Evolutionary conservation across 1,140 invertebrate species (phyloP).

Genomic region (Lethocerus indicus): DNA sequence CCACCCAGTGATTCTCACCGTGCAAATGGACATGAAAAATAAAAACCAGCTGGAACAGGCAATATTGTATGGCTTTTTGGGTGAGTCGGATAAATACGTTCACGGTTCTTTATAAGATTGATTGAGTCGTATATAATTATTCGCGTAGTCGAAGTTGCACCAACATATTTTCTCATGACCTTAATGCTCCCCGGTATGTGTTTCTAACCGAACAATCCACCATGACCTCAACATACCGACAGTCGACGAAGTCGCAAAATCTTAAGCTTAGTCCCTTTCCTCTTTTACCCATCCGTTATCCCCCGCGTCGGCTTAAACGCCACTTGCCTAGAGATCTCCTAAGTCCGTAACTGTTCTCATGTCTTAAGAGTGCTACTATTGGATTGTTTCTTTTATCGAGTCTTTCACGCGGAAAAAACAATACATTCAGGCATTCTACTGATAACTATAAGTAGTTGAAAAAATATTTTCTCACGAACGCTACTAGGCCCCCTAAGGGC

Average conservation of each 20-base stretch:
- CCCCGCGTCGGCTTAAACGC: too few relatives aligned
- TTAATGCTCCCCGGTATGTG: neutral
- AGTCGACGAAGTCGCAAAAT: too few relatives aligned
- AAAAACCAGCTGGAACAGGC: constrained; percentile 42
- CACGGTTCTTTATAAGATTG: neutral
- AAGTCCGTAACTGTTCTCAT: too few relatives aligned
- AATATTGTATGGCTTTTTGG: constrained; percentile 40
- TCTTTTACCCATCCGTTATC: too few relatives aligned
- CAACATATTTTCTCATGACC: neutral
- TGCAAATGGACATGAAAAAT: constrained; percentile 61
- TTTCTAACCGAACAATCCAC: too few relatives aligned
- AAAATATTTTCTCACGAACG: neutral
- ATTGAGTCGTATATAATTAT: neutral
- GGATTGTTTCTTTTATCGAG: neutral
- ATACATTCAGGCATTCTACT: neutral
- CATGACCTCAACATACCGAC: too few relatives aligned
- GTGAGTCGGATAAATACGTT: constrained; percentile 22
- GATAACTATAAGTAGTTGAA: neutral
- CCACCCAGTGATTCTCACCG: constrained; percentile 56
- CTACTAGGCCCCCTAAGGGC: neutral
- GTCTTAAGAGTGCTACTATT: neutral
- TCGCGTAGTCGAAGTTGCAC: neutral
- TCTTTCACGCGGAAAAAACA: neutral
- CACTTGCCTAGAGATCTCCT: too few relatives aligned
- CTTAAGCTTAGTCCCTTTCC: too few relatives aligned